phyloP scores from a whole-genome alignment of 2,888 invertebrate genomes.

The Emesis furor region DNA sequence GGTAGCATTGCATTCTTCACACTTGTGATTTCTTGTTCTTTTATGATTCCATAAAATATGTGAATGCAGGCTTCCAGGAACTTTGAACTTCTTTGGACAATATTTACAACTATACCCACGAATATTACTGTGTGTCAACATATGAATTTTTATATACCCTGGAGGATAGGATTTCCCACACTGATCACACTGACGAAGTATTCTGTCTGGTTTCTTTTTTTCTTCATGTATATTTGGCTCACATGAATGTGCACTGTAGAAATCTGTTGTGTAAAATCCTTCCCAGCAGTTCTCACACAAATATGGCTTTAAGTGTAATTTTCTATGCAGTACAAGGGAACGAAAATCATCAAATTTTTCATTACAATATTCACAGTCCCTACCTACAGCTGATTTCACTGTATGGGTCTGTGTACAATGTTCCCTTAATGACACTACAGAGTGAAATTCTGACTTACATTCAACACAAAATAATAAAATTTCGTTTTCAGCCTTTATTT shows the following conservation, averaged over 20 bases:
- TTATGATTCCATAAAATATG: constrained; percentile 90
- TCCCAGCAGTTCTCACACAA: constrained; percentile 89
- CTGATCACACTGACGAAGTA: constrained; percentile 87
- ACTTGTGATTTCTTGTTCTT: constrained; percentile 87
- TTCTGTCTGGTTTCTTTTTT: constrained; percentile 81
- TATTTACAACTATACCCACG: constrained; percentile 87
- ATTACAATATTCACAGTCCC: constrained; percentile 88
- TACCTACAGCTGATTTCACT: constrained; percentile 82
- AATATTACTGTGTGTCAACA: constrained; percentile 87
- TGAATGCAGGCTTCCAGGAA: constrained; percentile 87
- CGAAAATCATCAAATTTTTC: constrained; percentile 89
- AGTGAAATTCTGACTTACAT: constrained; percentile 85
- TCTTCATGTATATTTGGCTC: constrained; percentile 81
- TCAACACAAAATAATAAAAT: constrained; percentile 85
- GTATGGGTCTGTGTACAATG: constrained; percentile 86
- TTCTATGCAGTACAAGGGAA: constrained; percentile 86
- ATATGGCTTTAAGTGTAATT: constrained; percentile 86
- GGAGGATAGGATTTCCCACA: constrained; percentile 90
- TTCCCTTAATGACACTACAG: constrained; percentile 80
- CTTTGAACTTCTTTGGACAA: constrained; percentile 90
- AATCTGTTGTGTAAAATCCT: constrained; percentile 83
- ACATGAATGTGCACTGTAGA: constrained; percentile 83
- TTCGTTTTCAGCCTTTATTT: constrained; percentile 59
- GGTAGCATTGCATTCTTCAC: constrained; percentile 88
- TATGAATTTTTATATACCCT: constrained; percentile 88